phyloP scores from a whole-genome alignment of 2,797 vertebrate species.

The Eulemur coronatus region DNA sequence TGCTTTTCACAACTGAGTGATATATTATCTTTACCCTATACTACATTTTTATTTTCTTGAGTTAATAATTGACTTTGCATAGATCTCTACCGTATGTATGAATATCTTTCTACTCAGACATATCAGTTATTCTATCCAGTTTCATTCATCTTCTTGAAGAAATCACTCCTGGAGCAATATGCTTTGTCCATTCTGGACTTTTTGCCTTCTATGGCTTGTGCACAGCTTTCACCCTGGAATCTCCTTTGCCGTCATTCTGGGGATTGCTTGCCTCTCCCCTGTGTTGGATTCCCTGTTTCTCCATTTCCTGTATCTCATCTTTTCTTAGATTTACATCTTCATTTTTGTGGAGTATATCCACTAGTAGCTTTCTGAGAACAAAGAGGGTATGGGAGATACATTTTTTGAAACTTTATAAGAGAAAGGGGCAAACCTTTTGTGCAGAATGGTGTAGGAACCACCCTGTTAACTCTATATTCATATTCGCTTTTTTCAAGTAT shows the following conservation, averaged over 20 bases:
- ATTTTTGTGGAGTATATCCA: neutral
- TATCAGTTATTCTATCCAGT: neutral
- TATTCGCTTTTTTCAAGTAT: neutral
- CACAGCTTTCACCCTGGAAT: neutral
- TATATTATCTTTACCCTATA: neutral
- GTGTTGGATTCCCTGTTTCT: neutral
- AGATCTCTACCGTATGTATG: neutral
- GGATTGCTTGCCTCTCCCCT: neutral
- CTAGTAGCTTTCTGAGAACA: neutral
- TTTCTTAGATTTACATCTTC: neutral
- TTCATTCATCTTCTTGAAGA: neutral
- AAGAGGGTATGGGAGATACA: too few relatives aligned
- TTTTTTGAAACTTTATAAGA: neutral
- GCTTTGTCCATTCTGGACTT: neutral
- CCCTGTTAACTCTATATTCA: neutral
- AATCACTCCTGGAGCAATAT: neutral
- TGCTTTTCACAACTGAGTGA: neutral
- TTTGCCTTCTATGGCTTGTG: neutral
- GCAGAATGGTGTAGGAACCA: neutral
- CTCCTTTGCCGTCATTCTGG: neutral
- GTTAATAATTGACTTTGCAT: neutral
- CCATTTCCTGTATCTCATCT: neutral
- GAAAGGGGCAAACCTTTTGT: neutral
- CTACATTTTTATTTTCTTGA: neutral
- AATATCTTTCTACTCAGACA: neutral